These are phyloP conservation scores for Xenotilapia leptura DNA, from an alignment of 2,113 vertebrate genomes.

Conservation along the genomic window DNA sequence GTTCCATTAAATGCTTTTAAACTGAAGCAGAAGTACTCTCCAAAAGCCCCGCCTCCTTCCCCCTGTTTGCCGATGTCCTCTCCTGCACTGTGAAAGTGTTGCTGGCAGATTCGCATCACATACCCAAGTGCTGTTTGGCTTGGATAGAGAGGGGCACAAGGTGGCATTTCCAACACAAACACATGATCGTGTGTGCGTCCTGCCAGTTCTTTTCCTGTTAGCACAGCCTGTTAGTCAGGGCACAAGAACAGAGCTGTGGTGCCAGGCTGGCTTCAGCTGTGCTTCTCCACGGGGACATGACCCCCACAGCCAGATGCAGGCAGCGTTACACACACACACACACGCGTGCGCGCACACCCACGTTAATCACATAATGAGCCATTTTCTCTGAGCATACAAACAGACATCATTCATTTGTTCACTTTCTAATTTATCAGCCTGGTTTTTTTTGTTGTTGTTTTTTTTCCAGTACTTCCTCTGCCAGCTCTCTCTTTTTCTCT, in stretches of 20 bases:
- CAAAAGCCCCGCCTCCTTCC: background rate
- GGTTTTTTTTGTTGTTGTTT: conserved; percentile 1
- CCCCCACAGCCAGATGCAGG: conserved; percentile 52
- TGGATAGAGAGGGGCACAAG: conserved; percentile 4
- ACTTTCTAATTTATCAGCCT: background rate
- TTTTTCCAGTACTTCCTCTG: background rate
- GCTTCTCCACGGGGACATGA: conserved; percentile 41
- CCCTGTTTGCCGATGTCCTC: conserved; percentile 11
- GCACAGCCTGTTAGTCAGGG: conserved; percentile 55
- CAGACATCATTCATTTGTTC: conserved; percentile 1
- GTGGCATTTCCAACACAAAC: conserved; percentile 65
- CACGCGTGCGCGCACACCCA: background rate
- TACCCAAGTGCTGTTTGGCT: conserved; percentile 46
- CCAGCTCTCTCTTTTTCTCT: background rate
- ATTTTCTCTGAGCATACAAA: conserved; percentile 20
- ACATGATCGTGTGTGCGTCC: conserved; percentile 24
- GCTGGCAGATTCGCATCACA: conserved; percentile 8
- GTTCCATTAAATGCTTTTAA: conserved; percentile 18
- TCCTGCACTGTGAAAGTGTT: background rate
- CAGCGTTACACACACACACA: background rate
- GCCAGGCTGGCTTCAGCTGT: conserved; percentile 46
- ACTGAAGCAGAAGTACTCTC: background rate
- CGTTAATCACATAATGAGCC: conserved; percentile 12
- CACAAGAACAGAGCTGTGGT: conserved; percentile 24
- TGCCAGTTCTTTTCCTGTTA: conserved; percentile 52